These are phyloP conservation scores for Eledona agricola DNA, from an alignment of 2,888 invertebrate genomes.

Conservation along the genomic window DNA sequence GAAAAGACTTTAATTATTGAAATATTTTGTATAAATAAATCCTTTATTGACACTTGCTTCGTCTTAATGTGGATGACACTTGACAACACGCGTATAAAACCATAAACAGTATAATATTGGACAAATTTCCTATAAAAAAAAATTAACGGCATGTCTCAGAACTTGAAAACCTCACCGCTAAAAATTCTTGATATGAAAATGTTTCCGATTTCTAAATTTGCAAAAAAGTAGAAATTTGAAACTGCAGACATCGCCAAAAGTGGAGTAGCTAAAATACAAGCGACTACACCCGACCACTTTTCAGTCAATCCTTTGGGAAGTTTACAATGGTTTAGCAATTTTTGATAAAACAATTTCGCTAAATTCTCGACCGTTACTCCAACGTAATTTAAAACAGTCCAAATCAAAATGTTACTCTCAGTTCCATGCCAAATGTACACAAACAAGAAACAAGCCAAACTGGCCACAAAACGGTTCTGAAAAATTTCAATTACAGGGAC, in stretches of 20 bases:
- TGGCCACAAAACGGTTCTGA: slow-evolving; percentile 72
- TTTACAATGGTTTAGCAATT: slow-evolving; percentile 58
- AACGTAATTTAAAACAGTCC: slow-evolving; percentile 87
- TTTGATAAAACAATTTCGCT: slow-evolving; percentile 65
- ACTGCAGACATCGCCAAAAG: slow-evolving; percentile 81
- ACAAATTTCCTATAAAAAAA: slow-evolving; percentile 22
- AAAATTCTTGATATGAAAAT: slow-evolving; percentile 72
- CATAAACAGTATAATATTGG: slow-evolving; percentile 6
- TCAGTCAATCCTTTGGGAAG: slow-evolving; percentile 40
- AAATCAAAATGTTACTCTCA: slow-evolving; percentile 78
- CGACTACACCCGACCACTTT: slow-evolving; percentile 68
- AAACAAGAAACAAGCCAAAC: slow-evolving; percentile 81
- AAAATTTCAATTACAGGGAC: slow-evolving; percentile 67
- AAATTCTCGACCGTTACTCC: slow-evolving; percentile 79
- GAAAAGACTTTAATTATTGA: slow-evolving; percentile 38
- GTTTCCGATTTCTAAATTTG: slow-evolving; percentile 77
- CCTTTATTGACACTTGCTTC: background rate
- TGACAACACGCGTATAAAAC: slow-evolving; percentile 68
- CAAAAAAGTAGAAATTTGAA: slow-evolving; percentile 90
- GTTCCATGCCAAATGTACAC: slow-evolving; percentile 93
- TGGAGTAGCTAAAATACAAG: slow-evolving; percentile 73
- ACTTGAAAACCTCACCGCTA: slow-evolving; percentile 59
- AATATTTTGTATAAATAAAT: slow-evolving; percentile 1
- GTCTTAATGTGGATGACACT: slow-evolving; percentile 64
- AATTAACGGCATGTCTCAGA: background rate